These are phyloP conservation scores for Austrofundulus limnaeus DNA, from an alignment of 2,113 vertebrate species.

Conservation along the genomic window DNA sequence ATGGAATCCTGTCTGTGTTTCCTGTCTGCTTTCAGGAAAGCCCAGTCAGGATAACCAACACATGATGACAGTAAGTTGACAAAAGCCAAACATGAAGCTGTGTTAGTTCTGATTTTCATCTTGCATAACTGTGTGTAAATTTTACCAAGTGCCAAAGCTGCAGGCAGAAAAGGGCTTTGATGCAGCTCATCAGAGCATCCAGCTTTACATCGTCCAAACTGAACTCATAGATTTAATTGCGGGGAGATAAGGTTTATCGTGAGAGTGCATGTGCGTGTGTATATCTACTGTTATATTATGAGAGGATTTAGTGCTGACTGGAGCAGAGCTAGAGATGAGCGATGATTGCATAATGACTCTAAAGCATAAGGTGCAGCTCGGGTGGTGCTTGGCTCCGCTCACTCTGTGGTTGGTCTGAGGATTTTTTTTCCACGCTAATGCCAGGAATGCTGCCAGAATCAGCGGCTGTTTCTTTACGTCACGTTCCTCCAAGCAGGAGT, in stretches of 20 bases:
- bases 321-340: constrained; percentile 15
- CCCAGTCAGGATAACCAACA: no score
- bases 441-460: constrained; percentile 21
- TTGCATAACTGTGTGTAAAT: constrained; percentile 38
- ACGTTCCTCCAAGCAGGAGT: background rate
- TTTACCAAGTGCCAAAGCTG: constrained; percentile 48
- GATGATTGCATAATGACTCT: constrained; percentile 50
- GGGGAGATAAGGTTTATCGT: constrained; percentile 54
- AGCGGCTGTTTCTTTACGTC: constrained; percentile 12
- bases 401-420: constrained; percentile 30
- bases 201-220: constrained; percentile 34
- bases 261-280: constrained; percentile 18
- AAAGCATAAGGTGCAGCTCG: constrained; percentile 38
- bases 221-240: constrained; percentile 57
- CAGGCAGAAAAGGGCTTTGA: constrained; percentile 49
- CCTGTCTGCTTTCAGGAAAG: no score
- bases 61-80: constrained; percentile 17
- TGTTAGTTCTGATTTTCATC: constrained; percentile 43
- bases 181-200: constrained; percentile 57
- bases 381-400: constrained; percentile 26
- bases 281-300: constrained; percentile 48
- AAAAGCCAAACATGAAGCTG: constrained; percentile 12
- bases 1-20: no score
- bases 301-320: constrained; percentile 44
- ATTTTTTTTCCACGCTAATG: constrained; percentile 25